Conservation (phyloP, 2,888 invertebrate species). For the Dorcus hopei region DNA sequence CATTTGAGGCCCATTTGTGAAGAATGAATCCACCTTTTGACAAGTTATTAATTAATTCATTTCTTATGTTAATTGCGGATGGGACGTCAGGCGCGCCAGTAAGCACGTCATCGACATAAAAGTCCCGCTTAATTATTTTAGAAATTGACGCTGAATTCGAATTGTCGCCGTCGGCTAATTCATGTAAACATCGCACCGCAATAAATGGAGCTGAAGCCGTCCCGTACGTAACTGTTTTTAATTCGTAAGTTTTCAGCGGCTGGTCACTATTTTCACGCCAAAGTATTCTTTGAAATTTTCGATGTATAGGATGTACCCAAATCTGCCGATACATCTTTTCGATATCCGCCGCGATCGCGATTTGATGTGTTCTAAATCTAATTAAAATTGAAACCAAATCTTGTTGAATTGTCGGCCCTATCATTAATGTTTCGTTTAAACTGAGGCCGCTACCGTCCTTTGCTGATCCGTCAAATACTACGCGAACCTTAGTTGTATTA, state of each 20-base stretch:
- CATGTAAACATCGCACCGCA: constrained; percentile 20
- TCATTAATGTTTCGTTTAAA: constrained; percentile 30
- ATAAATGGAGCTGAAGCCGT: constrained; percentile 23
- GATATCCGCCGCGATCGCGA: constrained; percentile 33
- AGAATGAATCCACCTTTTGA: constrained; percentile 14
- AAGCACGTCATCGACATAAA: constrained; percentile 24
- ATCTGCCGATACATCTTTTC: constrained; percentile 35
- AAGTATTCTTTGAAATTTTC: constrained; percentile 25
- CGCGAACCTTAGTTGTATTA: constrained; percentile 32
- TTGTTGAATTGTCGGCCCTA: constrained; percentile 32
- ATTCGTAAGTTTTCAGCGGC: constrained; percentile 14
- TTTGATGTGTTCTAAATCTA: constrained; percentile 29
- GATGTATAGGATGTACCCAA: constrained; percentile 22
- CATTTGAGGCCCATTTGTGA: constrained; percentile 19
- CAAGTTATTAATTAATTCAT: neutral
- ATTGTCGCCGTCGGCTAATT: constrained; percentile 18
- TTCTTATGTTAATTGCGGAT: neutral
- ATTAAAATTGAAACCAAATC: constrained; percentile 30
- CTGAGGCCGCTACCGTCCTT: constrained; percentile 23
- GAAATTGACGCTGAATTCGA: constrained; percentile 18
- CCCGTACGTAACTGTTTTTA: constrained; percentile 29
- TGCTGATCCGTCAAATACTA: constrained; percentile 35
- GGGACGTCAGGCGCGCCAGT: constrained; percentile 7
- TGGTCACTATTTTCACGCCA: constrained; percentile 22
- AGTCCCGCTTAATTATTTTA: constrained; percentile 12